Conservation (phyloP, 2,797 vertebrate genomes). For the Etheostoma perlongum region DNA sequence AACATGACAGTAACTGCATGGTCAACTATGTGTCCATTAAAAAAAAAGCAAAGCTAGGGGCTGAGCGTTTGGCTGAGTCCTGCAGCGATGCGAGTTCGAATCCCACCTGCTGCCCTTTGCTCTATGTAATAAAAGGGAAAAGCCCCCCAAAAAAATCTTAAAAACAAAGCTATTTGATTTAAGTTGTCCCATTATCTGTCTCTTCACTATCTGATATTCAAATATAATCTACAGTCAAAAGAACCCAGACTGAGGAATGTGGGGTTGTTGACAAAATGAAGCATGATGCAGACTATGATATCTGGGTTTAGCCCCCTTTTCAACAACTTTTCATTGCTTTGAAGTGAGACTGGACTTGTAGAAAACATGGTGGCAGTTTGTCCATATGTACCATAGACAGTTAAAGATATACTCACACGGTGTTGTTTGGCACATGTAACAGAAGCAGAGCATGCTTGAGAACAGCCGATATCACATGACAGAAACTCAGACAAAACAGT, state of each 20-base stretch:
- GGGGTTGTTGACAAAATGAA: too few species aligned
- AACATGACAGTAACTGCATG: background rate
- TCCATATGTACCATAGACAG: too few species aligned
- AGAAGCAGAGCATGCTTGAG: background rate
- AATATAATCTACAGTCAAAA: background rate
- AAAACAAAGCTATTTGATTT: background rate
- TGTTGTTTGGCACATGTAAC: background rate
- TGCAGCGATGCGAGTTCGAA: too few species aligned
- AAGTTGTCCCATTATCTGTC: background rate
- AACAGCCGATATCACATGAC: conserved; percentile 31
- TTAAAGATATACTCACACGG: background rate
- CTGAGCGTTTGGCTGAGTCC: too few species aligned
- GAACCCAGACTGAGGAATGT: too few species aligned
- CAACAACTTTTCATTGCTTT: background rate
- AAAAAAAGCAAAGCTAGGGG: too few species aligned
- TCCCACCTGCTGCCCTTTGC: too few species aligned
- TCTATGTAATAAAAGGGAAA: too few species aligned
- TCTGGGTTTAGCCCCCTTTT: background rate
- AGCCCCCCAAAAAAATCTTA: too few species aligned
- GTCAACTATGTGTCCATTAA: background rate
- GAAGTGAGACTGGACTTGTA: background rate
- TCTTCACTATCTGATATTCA: background rate
- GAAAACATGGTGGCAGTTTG: background rate
- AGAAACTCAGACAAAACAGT: conserved; percentile 26
- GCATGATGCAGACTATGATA: background rate